A percentile compares a stretch with the other conserved stretches of the same genome.
phyloP scores from a whole-genome alignment of 2,888 invertebrate species.

The Drosophila buzzatii region DNA sequence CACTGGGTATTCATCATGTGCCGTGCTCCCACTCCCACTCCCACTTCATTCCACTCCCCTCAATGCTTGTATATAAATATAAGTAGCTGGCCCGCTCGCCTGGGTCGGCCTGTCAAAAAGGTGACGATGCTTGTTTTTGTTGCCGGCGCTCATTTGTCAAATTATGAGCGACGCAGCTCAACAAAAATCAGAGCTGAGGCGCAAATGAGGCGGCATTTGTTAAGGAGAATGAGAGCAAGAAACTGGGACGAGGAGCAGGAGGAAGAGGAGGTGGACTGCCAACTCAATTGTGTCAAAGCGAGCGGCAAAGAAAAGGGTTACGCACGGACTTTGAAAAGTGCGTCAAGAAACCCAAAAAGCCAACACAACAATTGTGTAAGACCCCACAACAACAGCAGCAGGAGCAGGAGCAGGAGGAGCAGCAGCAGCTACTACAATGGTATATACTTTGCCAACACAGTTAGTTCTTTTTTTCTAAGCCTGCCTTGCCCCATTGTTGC shows the following conservation, averaged over 20 bases:
- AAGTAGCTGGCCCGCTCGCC: constrained; percentile 41
- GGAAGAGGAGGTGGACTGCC: constrained; percentile 2
- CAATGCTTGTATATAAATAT: constrained; percentile 17
- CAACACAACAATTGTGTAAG: constrained; percentile 29
- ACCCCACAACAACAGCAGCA: background rate
- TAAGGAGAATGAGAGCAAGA: constrained; percentile 18
- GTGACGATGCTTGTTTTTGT: constrained; percentile 67
- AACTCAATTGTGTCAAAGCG: constrained; percentile 48
- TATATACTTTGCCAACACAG: constrained; percentile 17
- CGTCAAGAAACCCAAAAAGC: constrained; percentile 40
- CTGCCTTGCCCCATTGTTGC: constrained; percentile 32
- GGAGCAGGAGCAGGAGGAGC: background rate
- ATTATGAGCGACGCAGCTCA: constrained; percentile 62
- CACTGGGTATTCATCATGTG: constrained; percentile 42
- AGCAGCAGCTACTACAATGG: constrained; percentile 12
- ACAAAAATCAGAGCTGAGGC: constrained; percentile 74
- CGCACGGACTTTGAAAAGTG: constrained; percentile 46
- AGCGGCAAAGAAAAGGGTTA: constrained; percentile 33
- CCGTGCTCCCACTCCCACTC: background rate
- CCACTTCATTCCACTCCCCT: background rate
- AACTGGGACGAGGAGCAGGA: background rate
- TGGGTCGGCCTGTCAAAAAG: constrained; percentile 66
- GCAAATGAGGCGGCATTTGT: constrained; percentile 75
- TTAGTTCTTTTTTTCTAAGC: background rate
- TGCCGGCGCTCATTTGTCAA: constrained; percentile 66